phyloP scores from a whole-genome alignment of 2,113 vertebrate genomes.

The Oreotrochilus melanogaster region DNA sequence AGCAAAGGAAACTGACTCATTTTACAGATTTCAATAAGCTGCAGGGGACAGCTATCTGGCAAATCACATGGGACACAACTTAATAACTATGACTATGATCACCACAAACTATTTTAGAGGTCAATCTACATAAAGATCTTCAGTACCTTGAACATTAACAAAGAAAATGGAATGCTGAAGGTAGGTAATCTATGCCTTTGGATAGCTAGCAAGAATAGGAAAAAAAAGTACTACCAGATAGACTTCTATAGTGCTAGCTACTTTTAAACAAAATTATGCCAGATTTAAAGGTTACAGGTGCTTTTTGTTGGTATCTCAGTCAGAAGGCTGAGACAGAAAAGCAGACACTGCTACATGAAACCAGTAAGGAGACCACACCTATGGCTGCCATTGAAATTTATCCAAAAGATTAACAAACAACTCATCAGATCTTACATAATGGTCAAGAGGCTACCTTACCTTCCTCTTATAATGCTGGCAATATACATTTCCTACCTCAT shows the following conservation, averaged over 20 bases:
- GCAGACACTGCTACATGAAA: neutral
- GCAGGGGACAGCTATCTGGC: neutral
- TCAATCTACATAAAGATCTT: neutral
- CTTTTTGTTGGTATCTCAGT: neutral
- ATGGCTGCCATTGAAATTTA: neutral
- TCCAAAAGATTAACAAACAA: neutral
- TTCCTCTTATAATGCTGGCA: neutral
- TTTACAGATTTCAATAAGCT: neutral
- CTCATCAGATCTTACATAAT: accelerated
- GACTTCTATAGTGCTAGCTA: neutral
- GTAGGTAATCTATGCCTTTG: neutral
- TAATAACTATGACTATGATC: neutral
- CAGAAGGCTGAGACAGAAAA: neutral
- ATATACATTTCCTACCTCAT: neutral
- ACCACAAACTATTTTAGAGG: neutral
- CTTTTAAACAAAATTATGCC: neutral
- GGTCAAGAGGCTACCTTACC: neutral
- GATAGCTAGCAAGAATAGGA: neutral
- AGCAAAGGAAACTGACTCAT: neutral
- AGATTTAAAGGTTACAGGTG: neutral
- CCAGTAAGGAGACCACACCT: neutral
- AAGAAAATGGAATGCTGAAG: neutral
- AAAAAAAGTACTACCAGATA: neutral
- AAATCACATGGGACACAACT: neutral
- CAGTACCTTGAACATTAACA: neutral